Base-by-base conservation (phyloP, 1,140 invertebrate genomes). In the Palaemon carinicauda region DNA sequence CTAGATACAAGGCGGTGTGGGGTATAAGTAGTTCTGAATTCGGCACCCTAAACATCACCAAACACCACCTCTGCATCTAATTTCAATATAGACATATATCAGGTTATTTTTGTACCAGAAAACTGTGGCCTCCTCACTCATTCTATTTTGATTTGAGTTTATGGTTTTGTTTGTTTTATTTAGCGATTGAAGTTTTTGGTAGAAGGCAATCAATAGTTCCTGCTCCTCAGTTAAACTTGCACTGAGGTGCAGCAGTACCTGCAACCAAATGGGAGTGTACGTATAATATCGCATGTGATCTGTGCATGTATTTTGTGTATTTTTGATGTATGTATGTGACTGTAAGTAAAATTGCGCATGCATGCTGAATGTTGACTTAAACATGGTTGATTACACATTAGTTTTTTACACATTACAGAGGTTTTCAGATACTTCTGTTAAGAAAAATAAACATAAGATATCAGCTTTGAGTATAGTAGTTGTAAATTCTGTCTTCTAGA, bases 21-120 rank as follows among this genome's bases (percentile, higher is more conserved):
- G n/a, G 75, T 41, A 17, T 51, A 80, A 33, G 31, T 31, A 41
- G n/a, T 19, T 41, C 4, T 75, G n/a, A 14, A 75, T 75, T 29
- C 60, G 65, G 50, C 60, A 75, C 56, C n/a, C 21, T 51, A 77
- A 80, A 80, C 82, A 83, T 77, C 84, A 33, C 73, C 65, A 77
- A 80, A 80, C 82, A 83, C 84, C 84, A 33, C 73, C 74, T 71
- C 77, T 73, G 69, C 77, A 74, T 86, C 84, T 86, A 71, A 80
- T 78, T 86, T 71, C 33, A 73, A 80, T 86, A 86, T 60, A 85
- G 69, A 86, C 84, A 86, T 86, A 86, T 86, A 79, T 86, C 84
- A 80, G 84, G 84, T 86, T 86, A 86, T 86, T 86, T 86, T 86
- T 86, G 84, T 86, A 86, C 84, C 84, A 86, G 84, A 86, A 86